Evolutionary conservation across 2,797 vertebrate genomes (phyloP), one percentile per base, ranked within the genome.

Genomic region (Anomalospiza imberbis): DNA sequence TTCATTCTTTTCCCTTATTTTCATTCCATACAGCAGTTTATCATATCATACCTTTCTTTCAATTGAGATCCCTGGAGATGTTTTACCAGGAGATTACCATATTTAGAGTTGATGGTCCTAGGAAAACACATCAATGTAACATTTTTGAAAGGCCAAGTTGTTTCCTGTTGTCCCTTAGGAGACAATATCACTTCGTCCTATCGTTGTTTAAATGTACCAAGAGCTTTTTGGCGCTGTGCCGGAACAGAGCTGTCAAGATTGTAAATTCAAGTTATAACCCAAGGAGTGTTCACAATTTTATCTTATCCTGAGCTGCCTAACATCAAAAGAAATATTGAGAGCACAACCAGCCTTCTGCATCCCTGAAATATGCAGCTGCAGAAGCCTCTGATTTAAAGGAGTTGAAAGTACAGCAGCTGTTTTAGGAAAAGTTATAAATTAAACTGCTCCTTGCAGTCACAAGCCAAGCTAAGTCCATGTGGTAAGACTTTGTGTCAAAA

Each of bases 241-340:
- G 57, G 81, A 68, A 70, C 79, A 85, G 74, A 93, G 68, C 90
- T 96, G 94, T 96, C 92, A 96, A 80, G 89, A 94, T 91, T 96
- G 63, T 96, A 96, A 96, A 96, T 97, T 96, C 95, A 94, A 94
- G 95, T 79, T 96, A 87, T 95, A 97, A 96, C 77, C 70, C 88
- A 83, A 78, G 66, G 24, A 93, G 45, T 24, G 5, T 66, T 94
- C 93, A 85, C 66, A 85, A 47, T 96, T 95, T 93, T 93, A 48
- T 87, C 86, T 97, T 85, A 92, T 75, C 89, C 93, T 83, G 68
- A 91, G 77, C 80, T 91, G 85, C 72, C 86, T 93, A 95, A 84
- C 87, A 95, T 89, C 66, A 93, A 91, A 97, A 92, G 90, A 96
- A 92, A 94, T 89, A 95, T 22, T 94, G 92, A 95, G 73, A 94